phyloP scores from a whole-genome alignment of 1,140 invertebrate genomes.

The Drosophila oshimai region DNA sequence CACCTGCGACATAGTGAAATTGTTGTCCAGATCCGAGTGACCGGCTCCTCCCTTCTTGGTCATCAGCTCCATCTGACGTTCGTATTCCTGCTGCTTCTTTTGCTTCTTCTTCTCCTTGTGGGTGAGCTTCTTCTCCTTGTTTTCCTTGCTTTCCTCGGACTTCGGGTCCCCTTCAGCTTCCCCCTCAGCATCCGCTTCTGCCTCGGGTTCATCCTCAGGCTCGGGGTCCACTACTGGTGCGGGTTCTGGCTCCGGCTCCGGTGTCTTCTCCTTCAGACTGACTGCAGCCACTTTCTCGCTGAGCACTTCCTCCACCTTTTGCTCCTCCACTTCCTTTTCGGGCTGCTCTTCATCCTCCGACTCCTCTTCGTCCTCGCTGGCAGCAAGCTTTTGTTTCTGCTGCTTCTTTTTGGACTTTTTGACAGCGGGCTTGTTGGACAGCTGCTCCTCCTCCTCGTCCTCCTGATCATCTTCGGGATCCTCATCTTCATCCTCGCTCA shows the following conservation, averaged over 20 bases:
- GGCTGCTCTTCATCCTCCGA: constrained; percentile 16
- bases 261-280: constrained; percentile 14
- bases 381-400: constrained; percentile 50
- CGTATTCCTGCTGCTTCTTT: constrained; percentile 96
- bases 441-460: constrained; percentile 10
- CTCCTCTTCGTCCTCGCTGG: constrained; percentile 50
- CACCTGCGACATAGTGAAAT: constrained; percentile 98
- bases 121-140: constrained; percentile 89
- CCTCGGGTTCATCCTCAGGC: background rate
- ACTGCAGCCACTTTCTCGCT: constrained; percentile 10
- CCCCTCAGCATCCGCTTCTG: constrained; percentile 4
- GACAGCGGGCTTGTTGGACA: constrained; percentile 5
- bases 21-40: constrained; percentile 93
- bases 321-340: constrained; percentile 15
- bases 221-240: constrained; percentile 1
- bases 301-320: constrained; percentile 1
- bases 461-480: constrained; percentile 18
- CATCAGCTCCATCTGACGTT: constrained; percentile 94
- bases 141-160: constrained; percentile 50
- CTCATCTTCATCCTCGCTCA: constrained; percentile 55
- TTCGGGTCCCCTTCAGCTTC: constrained; percentile 28
- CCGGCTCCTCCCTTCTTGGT: constrained; percentile 94
- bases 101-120: constrained; percentile 98
- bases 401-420: constrained; percentile 61
- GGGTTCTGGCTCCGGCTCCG: background rate